These are phyloP conservation scores for Sphenopsis melanotis DNA, from an alignment of 2,797 vertebrate species.

Conservation along the genomic window DNA sequence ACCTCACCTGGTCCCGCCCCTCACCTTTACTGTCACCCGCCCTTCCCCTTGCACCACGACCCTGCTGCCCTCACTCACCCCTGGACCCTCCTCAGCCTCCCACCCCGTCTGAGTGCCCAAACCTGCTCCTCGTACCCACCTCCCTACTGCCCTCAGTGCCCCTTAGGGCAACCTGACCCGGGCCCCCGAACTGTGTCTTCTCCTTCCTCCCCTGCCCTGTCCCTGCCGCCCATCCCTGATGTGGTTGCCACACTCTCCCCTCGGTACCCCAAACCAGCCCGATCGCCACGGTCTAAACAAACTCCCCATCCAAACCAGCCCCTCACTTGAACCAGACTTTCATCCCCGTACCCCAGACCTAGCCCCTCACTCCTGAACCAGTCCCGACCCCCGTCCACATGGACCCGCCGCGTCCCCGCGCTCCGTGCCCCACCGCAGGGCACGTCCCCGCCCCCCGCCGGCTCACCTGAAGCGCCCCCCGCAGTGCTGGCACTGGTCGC, in stretches of 20 bases:
- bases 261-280: neutral
- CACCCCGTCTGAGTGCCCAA: neutral
- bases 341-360: neutral
- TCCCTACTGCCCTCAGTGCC: too few relatives aligned
- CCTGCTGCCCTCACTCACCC: neutral
- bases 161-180: neutral
- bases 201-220: neutral
- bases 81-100: neutral
- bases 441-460: neutral
- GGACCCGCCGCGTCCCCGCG: neutral
- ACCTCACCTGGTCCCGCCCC: neutral
- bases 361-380: neutral
- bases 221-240: neutral
- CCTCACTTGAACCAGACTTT: neutral
- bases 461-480: slow-evolving; percentile 91
- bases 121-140: neutral
- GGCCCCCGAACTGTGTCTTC: neutral
- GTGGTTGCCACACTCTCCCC: neutral
- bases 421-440: neutral
- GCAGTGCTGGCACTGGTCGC: slow-evolving; percentile 98
- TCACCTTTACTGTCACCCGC: neutral
- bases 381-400: neutral
- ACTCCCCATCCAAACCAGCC: neutral
- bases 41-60: neutral
- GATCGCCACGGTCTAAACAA: neutral